phyloP scores from a whole-genome alignment of 37 sponge, comb jelly and placozoan species.

The Mnemiopsis leidyi region DNA sequence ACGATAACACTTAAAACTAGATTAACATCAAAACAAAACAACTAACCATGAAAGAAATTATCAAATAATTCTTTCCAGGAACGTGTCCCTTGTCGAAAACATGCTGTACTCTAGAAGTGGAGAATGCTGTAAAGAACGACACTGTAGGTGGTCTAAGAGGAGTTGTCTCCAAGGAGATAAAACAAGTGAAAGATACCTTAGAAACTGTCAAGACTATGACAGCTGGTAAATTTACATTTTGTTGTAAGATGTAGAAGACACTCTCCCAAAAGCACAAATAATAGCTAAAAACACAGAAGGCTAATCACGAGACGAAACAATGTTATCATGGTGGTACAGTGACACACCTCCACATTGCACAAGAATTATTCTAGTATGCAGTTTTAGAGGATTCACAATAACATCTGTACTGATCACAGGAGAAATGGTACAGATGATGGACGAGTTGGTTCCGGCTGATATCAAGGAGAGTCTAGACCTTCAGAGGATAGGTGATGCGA shows the following conservation, averaged over 20 bases:
- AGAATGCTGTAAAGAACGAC: not conserved
- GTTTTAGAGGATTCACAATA: too few relatives aligned
- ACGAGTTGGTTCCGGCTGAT: constrained; percentile 25
- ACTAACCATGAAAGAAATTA: not conserved
- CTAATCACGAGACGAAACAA: too few relatives aligned
- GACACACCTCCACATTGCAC: too few relatives aligned
- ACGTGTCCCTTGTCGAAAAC: not conserved
- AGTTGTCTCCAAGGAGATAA: not conserved
- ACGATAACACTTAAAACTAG: too few relatives aligned
- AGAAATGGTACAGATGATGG: constrained; percentile 8
- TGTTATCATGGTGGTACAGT: too few relatives aligned
- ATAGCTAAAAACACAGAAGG: too few relatives aligned
- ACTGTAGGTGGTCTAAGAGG: not conserved
- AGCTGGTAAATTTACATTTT: too few relatives aligned
- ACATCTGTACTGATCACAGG: too few relatives aligned
- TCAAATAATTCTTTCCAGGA: not conserved
- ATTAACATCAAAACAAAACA: too few relatives aligned
- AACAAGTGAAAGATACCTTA: not conserved
- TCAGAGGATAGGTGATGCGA: not conserved
- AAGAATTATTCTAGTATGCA: too few relatives aligned
- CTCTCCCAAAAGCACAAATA: too few relatives aligned
- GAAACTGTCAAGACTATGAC: constrained; percentile 27
- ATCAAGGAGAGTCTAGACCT: not conserved
- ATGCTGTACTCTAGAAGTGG: constrained; percentile 31
- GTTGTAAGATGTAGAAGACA: too few relatives aligned